Conservation (phyloP, 2,113 vertebrate species). For the Poecilia latipinna region DNA sequence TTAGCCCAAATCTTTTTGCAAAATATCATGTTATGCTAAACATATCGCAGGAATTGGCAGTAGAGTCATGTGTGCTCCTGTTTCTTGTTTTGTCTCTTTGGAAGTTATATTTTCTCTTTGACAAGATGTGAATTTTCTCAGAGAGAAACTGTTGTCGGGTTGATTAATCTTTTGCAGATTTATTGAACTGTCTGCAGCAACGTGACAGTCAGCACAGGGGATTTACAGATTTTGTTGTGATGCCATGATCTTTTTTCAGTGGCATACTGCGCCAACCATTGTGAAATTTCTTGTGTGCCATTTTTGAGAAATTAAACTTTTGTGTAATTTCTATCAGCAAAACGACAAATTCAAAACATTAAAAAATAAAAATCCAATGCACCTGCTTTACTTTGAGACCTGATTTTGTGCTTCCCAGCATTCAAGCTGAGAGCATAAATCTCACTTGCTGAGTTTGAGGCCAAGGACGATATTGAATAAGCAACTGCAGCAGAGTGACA, state of each 20-base stretch:
- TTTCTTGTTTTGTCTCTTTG: slow-evolving; percentile 37
- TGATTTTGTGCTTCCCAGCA: slow-evolving; percentile 34
- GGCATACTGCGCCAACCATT: slow-evolving; percentile 3
- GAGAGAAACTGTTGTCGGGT: slow-evolving; percentile 19
- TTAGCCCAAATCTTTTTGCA: too few species aligned
- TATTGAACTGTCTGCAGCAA: slow-evolving; percentile 17
- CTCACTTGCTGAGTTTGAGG: slow-evolving; percentile 64
- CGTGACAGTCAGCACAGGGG: slow-evolving; percentile 21
- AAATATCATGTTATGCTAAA: too few species aligned
- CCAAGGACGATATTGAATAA: slow-evolving; percentile 75
- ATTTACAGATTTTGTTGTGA: slow-evolving; percentile 13
- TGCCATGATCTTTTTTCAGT: slow-evolving; percentile 28
- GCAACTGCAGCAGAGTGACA: slow-evolving; percentile 59
- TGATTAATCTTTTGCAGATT: slow-evolving; percentile 42
- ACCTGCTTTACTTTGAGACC: slow-evolving; percentile 22
- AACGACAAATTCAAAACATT: slow-evolving; percentile 40
- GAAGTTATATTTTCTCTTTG: slow-evolving; percentile 30
- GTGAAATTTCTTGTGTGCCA: slow-evolving; percentile 12
- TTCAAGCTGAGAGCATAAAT: slow-evolving; percentile 57
- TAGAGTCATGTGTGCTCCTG: slow-evolving; percentile 24
- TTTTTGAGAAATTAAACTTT: slow-evolving; percentile 20
- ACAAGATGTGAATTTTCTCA: slow-evolving; percentile 22
- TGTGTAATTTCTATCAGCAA: slow-evolving; percentile 30
- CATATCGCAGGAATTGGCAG: neutral
- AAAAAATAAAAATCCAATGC: slow-evolving; percentile 43